A percentile compares a stretch with the other conserved stretches of the same genome.
Evolutionary conservation across 2,888 invertebrate species (phyloP).

Genomic region (Folsomia manolachei): DNA sequence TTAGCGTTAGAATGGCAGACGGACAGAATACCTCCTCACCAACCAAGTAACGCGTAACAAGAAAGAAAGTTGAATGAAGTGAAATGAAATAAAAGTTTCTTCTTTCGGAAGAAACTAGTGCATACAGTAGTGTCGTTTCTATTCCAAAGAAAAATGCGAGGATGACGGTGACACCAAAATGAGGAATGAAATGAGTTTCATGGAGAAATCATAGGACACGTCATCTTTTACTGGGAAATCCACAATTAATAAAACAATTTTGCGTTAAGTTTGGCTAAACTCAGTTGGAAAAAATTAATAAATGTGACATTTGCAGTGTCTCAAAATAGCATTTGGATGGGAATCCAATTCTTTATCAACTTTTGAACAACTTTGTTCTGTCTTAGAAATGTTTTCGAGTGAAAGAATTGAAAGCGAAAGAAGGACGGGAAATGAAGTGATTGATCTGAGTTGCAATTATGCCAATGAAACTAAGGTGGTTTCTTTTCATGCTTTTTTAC

Average conservation of each 20-base stretch:
- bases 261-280: too few species aligned
- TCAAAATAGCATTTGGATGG: not conserved
- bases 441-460: conserved; percentile 11
- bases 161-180: not conserved
- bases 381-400: not conserved
- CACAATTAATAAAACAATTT: too few species aligned
- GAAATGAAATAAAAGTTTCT: conserved; percentile 8
- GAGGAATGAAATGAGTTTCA: too few species aligned
- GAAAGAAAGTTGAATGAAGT: not conserved
- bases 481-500: not conserved
- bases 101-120: not conserved
- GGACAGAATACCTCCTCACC: not conserved
- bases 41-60: not conserved
- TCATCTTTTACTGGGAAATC: too few species aligned
- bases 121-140: not conserved
- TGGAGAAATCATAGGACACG: not conserved
- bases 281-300: too few species aligned
- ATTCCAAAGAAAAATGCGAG: not conserved
- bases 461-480: not conserved
- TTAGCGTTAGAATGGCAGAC: too few species aligned
- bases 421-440: not conserved
- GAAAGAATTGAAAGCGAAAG: conserved; percentile 9
- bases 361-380: not conserved
- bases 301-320: not conserved
- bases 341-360: not conserved